These are phyloP conservation scores for Goniozus legneri DNA, from an alignment of 1,140 invertebrate species.

Conservation along the genomic window DNA sequence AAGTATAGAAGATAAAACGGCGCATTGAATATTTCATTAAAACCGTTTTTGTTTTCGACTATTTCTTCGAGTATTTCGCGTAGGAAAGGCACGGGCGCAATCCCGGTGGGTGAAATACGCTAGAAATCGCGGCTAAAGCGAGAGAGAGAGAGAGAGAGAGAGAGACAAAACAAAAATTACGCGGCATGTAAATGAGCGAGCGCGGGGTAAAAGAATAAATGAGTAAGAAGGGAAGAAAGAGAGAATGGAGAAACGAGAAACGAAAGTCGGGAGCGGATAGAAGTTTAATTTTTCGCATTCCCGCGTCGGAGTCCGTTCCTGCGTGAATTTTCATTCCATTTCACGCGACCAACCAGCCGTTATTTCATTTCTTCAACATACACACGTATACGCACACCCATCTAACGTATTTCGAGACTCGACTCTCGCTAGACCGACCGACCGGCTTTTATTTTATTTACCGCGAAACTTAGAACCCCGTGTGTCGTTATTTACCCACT, in stretches of 20 bases:
- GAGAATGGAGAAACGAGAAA: conserved; percentile 1
- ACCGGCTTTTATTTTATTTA: conserved; percentile 6
- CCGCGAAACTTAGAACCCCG: too few relatives aligned
- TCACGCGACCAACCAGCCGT: conserved; percentile 26
- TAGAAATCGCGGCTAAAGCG: too few relatives aligned
- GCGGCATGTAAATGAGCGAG: neutral
- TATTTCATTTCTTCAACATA: conserved; percentile 26
- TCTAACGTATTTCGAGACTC: neutral
- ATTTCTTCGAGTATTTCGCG: too few relatives aligned
- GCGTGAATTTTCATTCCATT: conserved; percentile 31
- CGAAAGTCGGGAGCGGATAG: neutral
- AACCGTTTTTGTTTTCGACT: too few relatives aligned
- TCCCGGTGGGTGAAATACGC: too few relatives aligned
- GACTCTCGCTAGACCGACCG: neutral
- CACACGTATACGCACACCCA: too few relatives aligned
- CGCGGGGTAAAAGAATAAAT: neutral
- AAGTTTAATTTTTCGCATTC: conserved; percentile 26
- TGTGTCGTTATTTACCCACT: too few relatives aligned
- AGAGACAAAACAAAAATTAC: too few relatives aligned
- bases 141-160: too few relatives aligned
- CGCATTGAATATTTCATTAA: too few relatives aligned
- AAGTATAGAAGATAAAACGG: too few relatives aligned
- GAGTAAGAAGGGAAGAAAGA: conserved; percentile 9
- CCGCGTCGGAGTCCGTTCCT: conserved; percentile 16
- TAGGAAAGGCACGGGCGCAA: too few relatives aligned